A percentile compares a stretch with the other conserved stretches of the same genome.
phyloP scores from a whole-genome alignment of 2,113 vertebrate species.

The Erythrocebus patas region DNA sequence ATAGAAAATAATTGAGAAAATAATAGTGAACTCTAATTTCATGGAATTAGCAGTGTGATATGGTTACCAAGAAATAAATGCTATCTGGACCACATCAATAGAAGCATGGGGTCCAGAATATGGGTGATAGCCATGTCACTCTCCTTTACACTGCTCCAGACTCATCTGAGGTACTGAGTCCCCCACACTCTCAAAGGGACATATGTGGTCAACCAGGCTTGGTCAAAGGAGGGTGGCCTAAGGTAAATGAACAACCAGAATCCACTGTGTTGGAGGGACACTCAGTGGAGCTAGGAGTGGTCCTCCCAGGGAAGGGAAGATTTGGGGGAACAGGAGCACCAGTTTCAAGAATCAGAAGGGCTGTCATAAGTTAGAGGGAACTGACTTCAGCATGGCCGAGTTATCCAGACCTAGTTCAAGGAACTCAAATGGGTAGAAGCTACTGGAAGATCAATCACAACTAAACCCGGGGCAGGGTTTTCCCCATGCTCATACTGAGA shows the following conservation, averaged over 20 bases:
- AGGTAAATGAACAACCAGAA: background rate
- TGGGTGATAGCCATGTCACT: background rate
- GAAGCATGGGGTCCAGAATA: background rate
- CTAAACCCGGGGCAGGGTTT: background rate
- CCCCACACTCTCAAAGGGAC: background rate
- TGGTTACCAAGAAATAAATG: background rate
- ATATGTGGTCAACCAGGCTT: background rate
- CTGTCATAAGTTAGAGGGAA: background rate
- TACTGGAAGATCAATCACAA: background rate
- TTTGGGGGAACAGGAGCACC: accelerated
- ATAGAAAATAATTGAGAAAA: background rate
- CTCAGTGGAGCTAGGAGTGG: background rate
- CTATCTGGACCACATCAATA: background rate
- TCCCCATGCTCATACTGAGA: background rate
- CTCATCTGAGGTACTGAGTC: background rate
- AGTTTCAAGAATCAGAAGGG: background rate
- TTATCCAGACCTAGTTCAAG: background rate
- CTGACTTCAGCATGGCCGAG: background rate
- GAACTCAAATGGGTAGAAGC: background rate
- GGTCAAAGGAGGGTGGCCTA: background rate
- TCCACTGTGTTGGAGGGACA: background rate
- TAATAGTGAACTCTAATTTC: background rate
- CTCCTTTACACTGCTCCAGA: background rate
- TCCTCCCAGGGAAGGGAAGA: background rate
- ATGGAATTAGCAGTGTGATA: background rate